Evolutionary conservation across 2,113 vertebrate genomes (phyloP).

Genomic region (Nyctereutes procyonoides): DNA sequence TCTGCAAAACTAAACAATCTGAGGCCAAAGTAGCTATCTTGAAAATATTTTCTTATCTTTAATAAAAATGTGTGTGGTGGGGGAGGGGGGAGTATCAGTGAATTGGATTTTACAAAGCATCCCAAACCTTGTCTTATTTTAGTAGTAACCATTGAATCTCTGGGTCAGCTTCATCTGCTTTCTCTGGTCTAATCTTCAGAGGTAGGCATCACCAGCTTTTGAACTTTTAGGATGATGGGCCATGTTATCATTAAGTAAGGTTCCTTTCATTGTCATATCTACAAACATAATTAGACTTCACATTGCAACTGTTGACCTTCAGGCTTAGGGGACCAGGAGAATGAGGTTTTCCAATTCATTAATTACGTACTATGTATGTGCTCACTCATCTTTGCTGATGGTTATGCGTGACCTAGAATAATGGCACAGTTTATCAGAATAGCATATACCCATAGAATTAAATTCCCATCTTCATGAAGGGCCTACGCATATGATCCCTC

Average conservation of each 20-base stretch:
- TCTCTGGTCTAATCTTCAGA: not conserved
- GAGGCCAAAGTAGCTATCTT: not conserved
- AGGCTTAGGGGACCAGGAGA: not conserved
- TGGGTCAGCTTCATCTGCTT: not conserved
- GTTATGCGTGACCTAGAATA: not conserved
- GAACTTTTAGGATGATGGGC: not conserved
- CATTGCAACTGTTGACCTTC: not conserved
- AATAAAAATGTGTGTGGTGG: not conserved
- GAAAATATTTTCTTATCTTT: not conserved
- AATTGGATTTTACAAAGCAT: conserved; percentile 23
- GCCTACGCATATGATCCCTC: not conserved
- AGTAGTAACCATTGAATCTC: not conserved
- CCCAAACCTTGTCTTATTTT: not conserved
- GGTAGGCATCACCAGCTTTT: not conserved
- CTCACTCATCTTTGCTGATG: not conserved
- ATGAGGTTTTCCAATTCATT: not conserved
- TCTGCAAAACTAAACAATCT: not conserved
- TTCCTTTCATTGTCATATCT: not conserved
- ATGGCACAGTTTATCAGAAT: not conserved
- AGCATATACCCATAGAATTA: no score
- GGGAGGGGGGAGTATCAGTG: not conserved
- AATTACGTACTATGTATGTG: not conserved
- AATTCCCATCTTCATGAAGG: not conserved
- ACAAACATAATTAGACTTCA: not conserved
- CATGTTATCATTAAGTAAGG: not conserved